Conservation (phyloP, 35 echinoderm and acorn worm species). For the Apostichopus japonicus region DNA sequence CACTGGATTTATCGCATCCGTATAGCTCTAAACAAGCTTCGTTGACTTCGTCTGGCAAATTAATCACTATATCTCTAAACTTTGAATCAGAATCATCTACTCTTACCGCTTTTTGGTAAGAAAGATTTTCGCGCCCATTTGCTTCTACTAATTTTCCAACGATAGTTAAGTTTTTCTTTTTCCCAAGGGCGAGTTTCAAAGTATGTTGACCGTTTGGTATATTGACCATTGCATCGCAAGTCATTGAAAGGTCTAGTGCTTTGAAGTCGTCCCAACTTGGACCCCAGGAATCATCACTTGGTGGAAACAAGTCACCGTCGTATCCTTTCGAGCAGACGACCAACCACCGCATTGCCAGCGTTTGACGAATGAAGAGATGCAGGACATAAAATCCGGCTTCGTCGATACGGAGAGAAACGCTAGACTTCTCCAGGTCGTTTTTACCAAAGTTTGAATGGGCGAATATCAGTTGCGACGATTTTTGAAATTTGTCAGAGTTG, state of each 20-base stretch:
- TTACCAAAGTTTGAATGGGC: neutral
- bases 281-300: slow-evolving; percentile 6
- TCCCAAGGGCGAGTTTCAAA: neutral
- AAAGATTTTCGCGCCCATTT: neutral
- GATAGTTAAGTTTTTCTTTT: neutral
- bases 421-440: slow-evolving; percentile 6
- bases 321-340: neutral
- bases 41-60: neutral
- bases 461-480: neutral
- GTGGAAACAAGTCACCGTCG: neutral
- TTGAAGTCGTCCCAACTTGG: slow-evolving; percentile 29
- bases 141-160: slow-evolving; percentile 3
- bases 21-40: neutral
- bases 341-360: slow-evolving; percentile 23
- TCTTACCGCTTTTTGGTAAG: slow-evolving; percentile 25
- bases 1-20: neutral
- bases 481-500: neutral
- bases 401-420: neutral
- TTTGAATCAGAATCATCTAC: neutral
- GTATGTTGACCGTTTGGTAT: neutral
- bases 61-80: neutral
- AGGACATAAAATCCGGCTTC: slow-evolving; percentile 1
- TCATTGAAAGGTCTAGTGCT: neutral
- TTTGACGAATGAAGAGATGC: neutral
- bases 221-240: neutral